Percentiles rank a stretch among this genome's conserved stretches.
Evolutionary conservation across 2,888 invertebrate species (phyloP).

Genomic region (Idaea biselata): DNA sequence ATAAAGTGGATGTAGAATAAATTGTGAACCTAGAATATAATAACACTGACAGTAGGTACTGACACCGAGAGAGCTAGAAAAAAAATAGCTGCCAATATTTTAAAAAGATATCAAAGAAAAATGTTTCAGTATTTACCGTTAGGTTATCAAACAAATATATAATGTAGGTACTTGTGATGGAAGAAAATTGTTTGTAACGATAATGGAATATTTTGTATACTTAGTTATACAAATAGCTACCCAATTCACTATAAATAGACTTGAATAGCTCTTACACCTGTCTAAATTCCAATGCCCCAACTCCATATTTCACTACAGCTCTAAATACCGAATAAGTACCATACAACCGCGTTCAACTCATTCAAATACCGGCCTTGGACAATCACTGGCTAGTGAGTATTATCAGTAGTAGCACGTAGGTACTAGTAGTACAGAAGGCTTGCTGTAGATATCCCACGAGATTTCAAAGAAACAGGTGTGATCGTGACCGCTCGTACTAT

Average conservation of each 20-base stretch:
- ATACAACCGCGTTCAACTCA: background rate
- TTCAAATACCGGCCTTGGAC: background rate
- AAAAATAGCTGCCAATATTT: too few relatives aligned
- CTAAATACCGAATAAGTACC: background rate
- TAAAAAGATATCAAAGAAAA: too few relatives aligned
- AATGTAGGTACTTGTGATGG: too few relatives aligned
- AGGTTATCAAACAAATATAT: too few relatives aligned
- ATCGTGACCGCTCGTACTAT: slow-evolving; percentile 2
- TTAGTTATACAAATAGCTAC: background rate
- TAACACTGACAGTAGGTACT: too few relatives aligned
- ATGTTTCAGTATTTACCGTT: too few relatives aligned
- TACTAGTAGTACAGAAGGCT: background rate
- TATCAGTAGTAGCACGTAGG: background rate
- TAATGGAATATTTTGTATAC: too few relatives aligned
- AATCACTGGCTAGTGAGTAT: background rate
- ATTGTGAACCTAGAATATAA: too few relatives aligned
- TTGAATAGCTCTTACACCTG: background rate
- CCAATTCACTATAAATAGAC: background rate
- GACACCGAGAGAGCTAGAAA: too few relatives aligned
- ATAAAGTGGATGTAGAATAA: too few relatives aligned
- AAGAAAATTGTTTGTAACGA: too few relatives aligned
- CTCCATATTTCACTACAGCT: background rate
- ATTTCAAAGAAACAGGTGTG: slow-evolving; percentile 2
- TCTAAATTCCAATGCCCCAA: background rate
- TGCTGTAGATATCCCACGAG: slow-evolving; percentile 2